Conservation (phyloP, 2,113 vertebrate genomes). For the Platycercus adscitus region DNA sequence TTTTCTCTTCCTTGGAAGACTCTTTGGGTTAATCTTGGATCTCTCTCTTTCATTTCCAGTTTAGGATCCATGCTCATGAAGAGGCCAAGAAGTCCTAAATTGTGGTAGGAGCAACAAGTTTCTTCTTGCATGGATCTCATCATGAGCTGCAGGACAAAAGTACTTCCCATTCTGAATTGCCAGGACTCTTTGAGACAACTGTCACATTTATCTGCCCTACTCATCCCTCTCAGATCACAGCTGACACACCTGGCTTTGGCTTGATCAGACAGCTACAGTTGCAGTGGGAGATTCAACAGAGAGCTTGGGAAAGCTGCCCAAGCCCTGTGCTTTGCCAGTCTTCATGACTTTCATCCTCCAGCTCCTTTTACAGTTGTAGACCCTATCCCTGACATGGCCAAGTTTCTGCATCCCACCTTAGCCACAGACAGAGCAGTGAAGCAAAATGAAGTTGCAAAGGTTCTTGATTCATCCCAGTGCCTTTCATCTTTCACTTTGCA, state of each 20-base stretch:
- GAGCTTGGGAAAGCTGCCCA: background rate
- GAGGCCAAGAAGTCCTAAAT: background rate
- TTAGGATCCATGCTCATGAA: background rate
- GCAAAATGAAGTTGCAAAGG: background rate
- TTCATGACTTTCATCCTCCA: background rate
- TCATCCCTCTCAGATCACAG: background rate
- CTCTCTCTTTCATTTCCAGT: background rate
- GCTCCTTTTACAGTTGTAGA: background rate
- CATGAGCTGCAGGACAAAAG: background rate
- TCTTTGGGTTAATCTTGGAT: background rate
- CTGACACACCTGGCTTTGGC: background rate
- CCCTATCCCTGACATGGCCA: background rate
- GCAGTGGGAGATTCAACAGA: background rate
- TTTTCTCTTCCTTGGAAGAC: background rate
- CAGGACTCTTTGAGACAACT: background rate
- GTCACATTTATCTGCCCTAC: background rate
- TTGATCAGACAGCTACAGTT: background rate
- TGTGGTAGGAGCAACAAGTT: background rate
- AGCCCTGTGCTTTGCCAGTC: background rate
- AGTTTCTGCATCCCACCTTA: background rate
- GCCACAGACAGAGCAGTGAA: background rate
- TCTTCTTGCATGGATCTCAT: background rate
- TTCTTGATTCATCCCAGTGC: background rate
- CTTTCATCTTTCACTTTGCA: background rate
- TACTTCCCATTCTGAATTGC: background rate